These are phyloP conservation scores for Hyposoter didymator DNA, from an alignment of 2,888 invertebrate genomes.

Conservation along the genomic window DNA sequence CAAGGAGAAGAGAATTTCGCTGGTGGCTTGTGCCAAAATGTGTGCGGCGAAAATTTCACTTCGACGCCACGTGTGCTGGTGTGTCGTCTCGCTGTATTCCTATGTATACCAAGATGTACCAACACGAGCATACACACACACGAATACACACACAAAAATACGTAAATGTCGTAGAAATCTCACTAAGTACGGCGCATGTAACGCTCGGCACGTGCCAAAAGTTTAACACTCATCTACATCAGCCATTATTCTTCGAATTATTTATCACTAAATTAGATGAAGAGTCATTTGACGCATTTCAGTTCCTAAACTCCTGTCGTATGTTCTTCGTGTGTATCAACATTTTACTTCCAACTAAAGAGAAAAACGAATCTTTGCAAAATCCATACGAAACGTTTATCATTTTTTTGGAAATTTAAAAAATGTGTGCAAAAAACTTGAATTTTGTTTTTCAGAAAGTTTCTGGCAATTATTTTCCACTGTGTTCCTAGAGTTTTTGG, in stretches of 20 bases:
- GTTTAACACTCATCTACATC: conserved; percentile 36
- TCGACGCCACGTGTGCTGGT: not conserved
- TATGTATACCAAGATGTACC: not conserved
- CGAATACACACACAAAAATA: not conserved
- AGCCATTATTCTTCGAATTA: conserved; percentile 45
- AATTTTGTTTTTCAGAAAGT: too few species aligned
- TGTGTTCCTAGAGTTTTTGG: too few species aligned
- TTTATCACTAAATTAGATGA: conserved; percentile 59
- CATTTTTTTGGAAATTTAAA: too few species aligned
- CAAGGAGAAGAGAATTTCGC: conserved; percentile 2
- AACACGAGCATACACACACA: not conserved
- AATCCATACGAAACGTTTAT: not conserved
- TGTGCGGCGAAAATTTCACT: conserved; percentile 6
- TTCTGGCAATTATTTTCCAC: too few species aligned
- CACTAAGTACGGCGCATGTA: conserved; percentile 25
- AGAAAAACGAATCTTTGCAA: not conserved
- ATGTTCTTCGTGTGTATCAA: not conserved
- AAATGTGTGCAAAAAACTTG: too few species aligned
- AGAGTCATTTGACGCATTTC: conserved; percentile 14
- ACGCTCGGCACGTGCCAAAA: conserved; percentile 52
- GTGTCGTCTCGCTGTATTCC: not conserved
- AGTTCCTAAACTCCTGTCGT: not conserved
- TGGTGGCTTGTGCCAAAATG: conserved; percentile 34
- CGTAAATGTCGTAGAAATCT: conserved; percentile 3
- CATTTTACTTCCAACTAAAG: not conserved